Percentiles rank a stretch among this genome's conserved stretches.
Evolutionary conservation across 2,113 vertebrate genomes (phyloP).

Genomic region (Rhadina sibilatrix): DNA sequence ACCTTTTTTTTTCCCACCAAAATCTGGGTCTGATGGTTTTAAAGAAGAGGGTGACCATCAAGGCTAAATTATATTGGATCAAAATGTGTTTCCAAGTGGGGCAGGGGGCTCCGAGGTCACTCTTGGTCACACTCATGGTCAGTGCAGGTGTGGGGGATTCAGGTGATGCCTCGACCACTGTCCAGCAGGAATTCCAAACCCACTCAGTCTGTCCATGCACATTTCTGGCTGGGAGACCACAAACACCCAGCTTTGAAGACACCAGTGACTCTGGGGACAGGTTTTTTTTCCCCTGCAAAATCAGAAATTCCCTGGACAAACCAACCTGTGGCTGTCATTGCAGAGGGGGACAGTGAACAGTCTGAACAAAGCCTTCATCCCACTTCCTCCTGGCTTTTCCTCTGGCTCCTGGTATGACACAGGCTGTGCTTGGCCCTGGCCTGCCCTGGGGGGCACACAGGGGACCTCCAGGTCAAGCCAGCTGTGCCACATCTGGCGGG

Average conservation of each 20-base stretch:
- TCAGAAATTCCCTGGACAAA: neutral
- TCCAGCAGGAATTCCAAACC: neutral
- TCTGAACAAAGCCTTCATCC: neutral
- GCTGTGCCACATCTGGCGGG: neutral
- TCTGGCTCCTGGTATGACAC: neutral
- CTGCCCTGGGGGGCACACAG: neutral
- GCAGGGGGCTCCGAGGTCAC: neutral
- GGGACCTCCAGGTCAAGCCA: neutral
- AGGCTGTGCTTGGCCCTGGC: neutral
- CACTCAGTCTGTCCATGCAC: neutral
- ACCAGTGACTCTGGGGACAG: too few relatives aligned
- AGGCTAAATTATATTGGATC: neutral
- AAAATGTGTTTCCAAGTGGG: rapidly evolving
- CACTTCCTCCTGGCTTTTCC: neutral
- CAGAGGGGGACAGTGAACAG: neutral
- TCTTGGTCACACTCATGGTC: neutral
- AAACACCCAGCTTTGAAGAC: neutral
- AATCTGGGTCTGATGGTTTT: neutral
- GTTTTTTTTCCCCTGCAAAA: neutral
- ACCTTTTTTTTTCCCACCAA: rapidly evolving
- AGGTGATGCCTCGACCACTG: neutral
- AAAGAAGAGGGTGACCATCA: neutral
- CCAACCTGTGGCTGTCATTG: rapidly evolving
- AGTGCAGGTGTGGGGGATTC: neutral
- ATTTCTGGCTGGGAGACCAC: neutral